Conservation (phyloP, 1,140 invertebrate species). For the Drosophila novamexicana region DNA sequence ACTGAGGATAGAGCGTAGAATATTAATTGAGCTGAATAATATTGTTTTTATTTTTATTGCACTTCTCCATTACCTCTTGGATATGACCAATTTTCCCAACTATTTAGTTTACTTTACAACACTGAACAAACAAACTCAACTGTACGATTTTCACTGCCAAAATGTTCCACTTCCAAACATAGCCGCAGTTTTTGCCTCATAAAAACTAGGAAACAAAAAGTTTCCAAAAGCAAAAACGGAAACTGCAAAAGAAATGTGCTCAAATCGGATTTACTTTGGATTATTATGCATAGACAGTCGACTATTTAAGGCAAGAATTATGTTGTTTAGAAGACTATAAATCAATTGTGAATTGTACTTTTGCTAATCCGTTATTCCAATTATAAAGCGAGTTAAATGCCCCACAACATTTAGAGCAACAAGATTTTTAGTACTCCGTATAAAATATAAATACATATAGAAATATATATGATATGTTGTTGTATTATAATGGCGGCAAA, state of each 20-base stretch:
- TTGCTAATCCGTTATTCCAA: too few species aligned
- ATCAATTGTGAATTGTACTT: too few species aligned
- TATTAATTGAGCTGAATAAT: too few species aligned
- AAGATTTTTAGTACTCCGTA: too few species aligned
- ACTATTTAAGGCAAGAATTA: constrained; percentile 44
- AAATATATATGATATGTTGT: too few species aligned
- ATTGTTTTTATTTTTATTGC: too few species aligned
- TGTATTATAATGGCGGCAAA: too few species aligned
- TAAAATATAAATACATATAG: too few species aligned
- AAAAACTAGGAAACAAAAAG: constrained; percentile 54
- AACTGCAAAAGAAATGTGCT: constrained; percentile 49
- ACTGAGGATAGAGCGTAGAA: too few species aligned
- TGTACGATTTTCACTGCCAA: constrained; percentile 59
- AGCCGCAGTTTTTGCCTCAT: constrained; percentile 37
- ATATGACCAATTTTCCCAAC: not conserved
- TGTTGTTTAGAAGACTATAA: constrained; percentile 9
- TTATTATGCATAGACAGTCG: constrained; percentile 65
- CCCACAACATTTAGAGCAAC: too few species aligned
- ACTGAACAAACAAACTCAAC: constrained; percentile 1
- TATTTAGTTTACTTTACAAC: constrained; percentile 35
- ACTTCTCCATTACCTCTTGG: too few species aligned
- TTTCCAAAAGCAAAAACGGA: constrained; percentile 47
- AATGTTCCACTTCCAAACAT: constrained; percentile 65
- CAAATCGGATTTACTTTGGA: constrained; percentile 54
- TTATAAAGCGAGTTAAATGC: too few species aligned